A percentile compares a stretch with the other conserved stretches of the same genome.
Conservation (phyloP, 2,888 invertebrate genomes). For the Andrena dorsata region DNA sequence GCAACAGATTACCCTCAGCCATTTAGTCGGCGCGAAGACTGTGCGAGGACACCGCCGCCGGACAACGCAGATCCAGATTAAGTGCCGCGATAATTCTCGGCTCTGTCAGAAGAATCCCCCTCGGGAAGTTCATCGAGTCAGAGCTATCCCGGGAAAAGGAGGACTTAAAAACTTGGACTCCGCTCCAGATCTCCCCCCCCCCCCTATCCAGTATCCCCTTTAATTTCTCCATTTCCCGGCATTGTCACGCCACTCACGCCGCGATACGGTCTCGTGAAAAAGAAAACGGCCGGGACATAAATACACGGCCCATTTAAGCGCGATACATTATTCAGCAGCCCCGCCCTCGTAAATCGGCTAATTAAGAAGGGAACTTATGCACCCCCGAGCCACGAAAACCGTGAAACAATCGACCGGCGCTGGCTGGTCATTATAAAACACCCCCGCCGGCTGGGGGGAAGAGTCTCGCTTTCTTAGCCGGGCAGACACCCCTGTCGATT, state of each 20-base stretch:
- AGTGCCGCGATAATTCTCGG: no score
- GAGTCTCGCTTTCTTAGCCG: not conserved
- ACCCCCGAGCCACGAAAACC: constrained; percentile 23
- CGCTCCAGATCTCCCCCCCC: no score
- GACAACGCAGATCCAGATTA: no score
- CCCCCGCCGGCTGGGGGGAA: not conserved
- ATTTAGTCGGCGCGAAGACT: no score
- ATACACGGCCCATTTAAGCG: constrained; percentile 10
- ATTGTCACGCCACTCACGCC: constrained; percentile 3
- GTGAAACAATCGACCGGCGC: constrained; percentile 23
- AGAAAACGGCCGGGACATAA: not conserved
- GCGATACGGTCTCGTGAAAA: not conserved
- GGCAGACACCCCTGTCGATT: not conserved
- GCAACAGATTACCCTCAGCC: no score
- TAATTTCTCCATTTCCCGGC: not conserved
- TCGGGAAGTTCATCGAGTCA: no score
- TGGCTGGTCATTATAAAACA: constrained; percentile 8
- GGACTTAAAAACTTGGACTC: no score
- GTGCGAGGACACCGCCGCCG: no score
- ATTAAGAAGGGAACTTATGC: constrained; percentile 35
- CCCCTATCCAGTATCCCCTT: not conserved
- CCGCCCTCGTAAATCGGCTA: constrained; percentile 33
- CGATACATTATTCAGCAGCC: constrained; percentile 24
- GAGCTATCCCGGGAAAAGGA: no score
- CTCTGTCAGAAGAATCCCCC: no score